Evolutionary conservation across 2,888 invertebrate species (phyloP).

Genomic region (Schrankia costaestrigalis): DNA sequence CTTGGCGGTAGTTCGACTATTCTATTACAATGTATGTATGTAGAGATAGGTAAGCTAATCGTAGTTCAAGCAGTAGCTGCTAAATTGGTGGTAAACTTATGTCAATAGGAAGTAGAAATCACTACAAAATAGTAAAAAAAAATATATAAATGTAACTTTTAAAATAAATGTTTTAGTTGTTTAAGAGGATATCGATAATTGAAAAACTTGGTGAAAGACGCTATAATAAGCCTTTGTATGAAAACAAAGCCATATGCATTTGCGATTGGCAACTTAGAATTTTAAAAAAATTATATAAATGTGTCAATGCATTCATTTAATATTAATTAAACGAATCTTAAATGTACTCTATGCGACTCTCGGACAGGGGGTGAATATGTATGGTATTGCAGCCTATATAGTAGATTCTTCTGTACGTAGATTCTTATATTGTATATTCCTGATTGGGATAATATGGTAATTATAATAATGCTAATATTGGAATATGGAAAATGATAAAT

Average conservation of each 20-base stretch:
- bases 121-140: conserved; percentile 65
- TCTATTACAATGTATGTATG: conserved; percentile 77
- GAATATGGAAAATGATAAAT: conserved; percentile 75
- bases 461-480: conserved; percentile 70
- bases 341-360: conserved; percentile 64
- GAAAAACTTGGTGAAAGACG: conserved; percentile 78
- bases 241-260: conserved; percentile 63
- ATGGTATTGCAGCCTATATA: conserved; percentile 66
- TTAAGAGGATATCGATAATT: conserved; percentile 70
- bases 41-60: conserved; percentile 74
- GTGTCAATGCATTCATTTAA: conserved; percentile 65
- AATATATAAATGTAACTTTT: conserved; percentile 60
- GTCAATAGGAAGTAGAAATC: conserved; percentile 72
- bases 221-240: conserved; percentile 76
- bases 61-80: conserved; percentile 68
- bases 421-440: conserved; percentile 69
- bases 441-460: conserved; percentile 62
- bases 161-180: conserved; percentile 70
- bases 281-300: conserved; percentile 60
- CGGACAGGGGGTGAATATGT: conserved; percentile 59
- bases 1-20: conserved; percentile 48
- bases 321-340: conserved; percentile 59
- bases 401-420: conserved; percentile 75
- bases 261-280: conserved; percentile 78
- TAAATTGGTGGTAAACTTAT: conserved; percentile 80